phyloP scores from a whole-genome alignment of 2,113 vertebrate species.

The Dasyurus viverrinus region DNA sequence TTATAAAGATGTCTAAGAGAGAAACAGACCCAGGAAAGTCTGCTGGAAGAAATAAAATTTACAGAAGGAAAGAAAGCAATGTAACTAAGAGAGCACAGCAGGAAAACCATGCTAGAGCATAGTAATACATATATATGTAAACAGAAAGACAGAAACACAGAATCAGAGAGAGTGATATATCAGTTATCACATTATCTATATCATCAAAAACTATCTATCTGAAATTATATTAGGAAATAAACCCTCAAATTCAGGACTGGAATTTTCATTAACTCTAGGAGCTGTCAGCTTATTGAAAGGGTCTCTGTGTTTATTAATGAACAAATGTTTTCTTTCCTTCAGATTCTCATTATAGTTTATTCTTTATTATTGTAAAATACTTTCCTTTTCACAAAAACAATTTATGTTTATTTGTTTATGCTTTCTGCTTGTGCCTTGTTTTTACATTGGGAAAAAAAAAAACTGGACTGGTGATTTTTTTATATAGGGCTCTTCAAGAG shows the following conservation, averaged over 20 bases:
- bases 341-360: neutral
- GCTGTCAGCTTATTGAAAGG: neutral
- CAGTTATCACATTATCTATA: neutral
- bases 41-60: neutral
- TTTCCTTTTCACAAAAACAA: neutral
- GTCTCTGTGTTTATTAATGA: neutral
- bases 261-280: neutral
- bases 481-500: neutral
- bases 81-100: neutral
- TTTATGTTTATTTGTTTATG: neutral
- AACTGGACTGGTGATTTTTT: neutral
- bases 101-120: neutral
- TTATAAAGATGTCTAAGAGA: neutral
- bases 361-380: neutral
- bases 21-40: neutral
- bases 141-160: no score
- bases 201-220: neutral
- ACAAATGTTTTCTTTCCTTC: neutral
- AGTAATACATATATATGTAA: neutral
- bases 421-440: neutral
- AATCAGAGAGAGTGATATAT: no score
- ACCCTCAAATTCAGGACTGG: neutral
- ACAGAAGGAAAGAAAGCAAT: neutral
- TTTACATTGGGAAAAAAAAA: no score
- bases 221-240: neutral